Conservation (phyloP, 92 coral and sea anemone species). For the Virgularia gustaviana region DNA sequence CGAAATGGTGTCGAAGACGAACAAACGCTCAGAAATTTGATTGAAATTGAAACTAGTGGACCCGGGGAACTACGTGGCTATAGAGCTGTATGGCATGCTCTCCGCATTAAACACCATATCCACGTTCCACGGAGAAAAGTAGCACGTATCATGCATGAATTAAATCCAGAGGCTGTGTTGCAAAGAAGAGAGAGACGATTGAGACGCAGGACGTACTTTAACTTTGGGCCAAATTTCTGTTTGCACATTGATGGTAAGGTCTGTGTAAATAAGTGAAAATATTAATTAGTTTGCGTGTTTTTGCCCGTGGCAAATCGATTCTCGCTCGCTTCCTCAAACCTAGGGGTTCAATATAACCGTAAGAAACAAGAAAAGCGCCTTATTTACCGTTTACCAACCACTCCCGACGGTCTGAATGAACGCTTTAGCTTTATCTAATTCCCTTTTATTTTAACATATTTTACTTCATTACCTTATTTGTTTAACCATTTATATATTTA, state of each 20-base stretch:
- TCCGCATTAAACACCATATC: conserved; percentile 35
- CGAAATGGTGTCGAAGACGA: conserved; percentile 29
- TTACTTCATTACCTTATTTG: too few species aligned
- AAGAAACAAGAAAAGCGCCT: too few species aligned
- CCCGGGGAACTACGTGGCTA: conserved; percentile 46
- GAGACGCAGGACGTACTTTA: conserved; percentile 30
- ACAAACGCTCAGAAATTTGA: too few species aligned
- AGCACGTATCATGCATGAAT: conserved; percentile 24
- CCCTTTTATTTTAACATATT: too few species aligned
- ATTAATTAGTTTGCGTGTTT: neutral
- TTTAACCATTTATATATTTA: too few species aligned
- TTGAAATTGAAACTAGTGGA: too few species aligned
- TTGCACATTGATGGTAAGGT: conserved; percentile 33
- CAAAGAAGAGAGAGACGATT: conserved; percentile 39
- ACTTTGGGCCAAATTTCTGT: conserved; percentile 31
- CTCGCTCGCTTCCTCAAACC: too few species aligned
- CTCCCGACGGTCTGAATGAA: too few species aligned
- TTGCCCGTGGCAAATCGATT: too few species aligned
- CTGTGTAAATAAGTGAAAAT: neutral
- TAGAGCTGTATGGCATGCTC: conserved; percentile 49
- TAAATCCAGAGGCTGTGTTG: conserved; percentile 36
- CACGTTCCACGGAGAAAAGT: conserved; percentile 45
- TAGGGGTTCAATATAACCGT: too few species aligned
- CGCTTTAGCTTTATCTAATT: too few species aligned
- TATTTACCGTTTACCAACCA: too few species aligned